A percentile compares a stretch with the other conserved stretches of the same genome.
Conservation (phyloP, 1,140 invertebrate genomes). For the Eupristina koningsbergeri region DNA sequence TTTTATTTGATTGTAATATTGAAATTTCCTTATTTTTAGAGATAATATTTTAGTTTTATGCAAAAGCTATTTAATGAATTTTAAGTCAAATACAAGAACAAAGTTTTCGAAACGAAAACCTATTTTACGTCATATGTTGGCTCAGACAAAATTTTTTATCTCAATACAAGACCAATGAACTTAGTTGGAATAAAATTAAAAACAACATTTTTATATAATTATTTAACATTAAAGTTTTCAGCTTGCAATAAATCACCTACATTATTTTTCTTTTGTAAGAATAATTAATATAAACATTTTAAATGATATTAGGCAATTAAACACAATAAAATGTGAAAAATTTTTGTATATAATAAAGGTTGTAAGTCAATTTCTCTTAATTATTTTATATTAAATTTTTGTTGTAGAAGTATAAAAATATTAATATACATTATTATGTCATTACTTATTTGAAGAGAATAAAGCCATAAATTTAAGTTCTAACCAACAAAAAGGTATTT, state of each 20-base stretch:
- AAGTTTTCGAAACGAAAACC: no score
- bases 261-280: background rate
- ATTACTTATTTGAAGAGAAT: background rate
- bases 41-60: no score
- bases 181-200: background rate
- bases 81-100: no score
- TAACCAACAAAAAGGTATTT: background rate
- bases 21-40: no score
- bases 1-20: no score
- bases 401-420: background rate
- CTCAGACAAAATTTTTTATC: no score
- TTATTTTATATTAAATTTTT: constrained; percentile 5
- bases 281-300: no score
- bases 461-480: background rate
- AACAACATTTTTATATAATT: background rate
- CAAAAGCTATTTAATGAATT: no score
- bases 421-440: background rate
- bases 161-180: no score
- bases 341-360: background rate
- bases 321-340: no score
- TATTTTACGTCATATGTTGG: no score
- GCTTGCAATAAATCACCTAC: background rate
- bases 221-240: background rate
- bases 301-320: no score
- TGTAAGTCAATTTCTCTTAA: background rate